Base-by-base conservation (phyloP, 2,888 invertebrate genomes). In the Xiphydria camelus region DNA sequence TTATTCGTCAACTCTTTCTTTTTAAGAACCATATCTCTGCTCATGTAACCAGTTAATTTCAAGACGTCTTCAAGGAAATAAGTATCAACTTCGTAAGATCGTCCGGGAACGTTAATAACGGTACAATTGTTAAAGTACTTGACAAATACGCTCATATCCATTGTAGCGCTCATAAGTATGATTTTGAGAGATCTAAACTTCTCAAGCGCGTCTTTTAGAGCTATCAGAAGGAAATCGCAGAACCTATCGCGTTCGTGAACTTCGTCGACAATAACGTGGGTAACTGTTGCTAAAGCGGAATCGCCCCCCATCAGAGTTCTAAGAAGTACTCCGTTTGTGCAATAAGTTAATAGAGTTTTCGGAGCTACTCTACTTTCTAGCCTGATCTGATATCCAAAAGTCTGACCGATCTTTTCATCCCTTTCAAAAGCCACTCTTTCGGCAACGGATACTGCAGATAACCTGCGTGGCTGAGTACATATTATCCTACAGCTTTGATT, bases 181-280 rank as follows among this genome's bases (percentile, higher is more conserved):
- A 97, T 76, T 64, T 87, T 88, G 14, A 96, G 78, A 47, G 89
- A 82, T 53, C 85, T 84, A 68, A 83, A 85, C 35, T 83, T 80
- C 1, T 82, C 78, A 29, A 94, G 72, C 7, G 87, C 83, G 66
- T 93, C 90, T 26, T 88, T 83, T 39, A 97, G 77, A 3, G 90
- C 88, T 46, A 94, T 89, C 47, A 98, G 78, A 31, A 97, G 80
- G 76, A 97, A 96, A 77, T 98, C 98, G 37, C 91, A 89, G 70
- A 92, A 88, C 66, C 91, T 85, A 75, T 96, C 95, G 0, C 97
- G 82, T 73, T 97, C 97, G 76, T 98, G 98, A 19, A 97, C 88
- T 77, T 98, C 98, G 75, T 98, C 98, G 64, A 96, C 85, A 39
- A 92, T 85, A 31, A 92, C 79, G 73, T 97, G 97, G 0, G 94